These are phyloP conservation scores for Microchrysa polita DNA, from an alignment of 2,888 invertebrate species.

Conservation along the genomic window DNA sequence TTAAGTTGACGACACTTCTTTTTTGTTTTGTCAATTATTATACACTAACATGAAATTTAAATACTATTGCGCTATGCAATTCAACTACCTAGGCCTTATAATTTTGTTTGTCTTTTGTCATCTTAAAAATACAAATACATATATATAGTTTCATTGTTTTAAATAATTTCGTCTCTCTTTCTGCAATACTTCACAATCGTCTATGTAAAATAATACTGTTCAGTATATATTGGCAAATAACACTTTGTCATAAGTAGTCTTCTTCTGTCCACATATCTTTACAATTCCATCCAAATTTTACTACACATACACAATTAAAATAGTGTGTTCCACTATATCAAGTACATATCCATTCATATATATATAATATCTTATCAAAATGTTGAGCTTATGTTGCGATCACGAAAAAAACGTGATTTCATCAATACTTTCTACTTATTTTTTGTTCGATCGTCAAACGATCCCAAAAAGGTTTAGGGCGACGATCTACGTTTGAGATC, in stretches of 20 bases:
- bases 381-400: no score
- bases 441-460: slow-evolving; percentile 13
- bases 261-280: not conserved
- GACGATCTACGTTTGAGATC: no score
- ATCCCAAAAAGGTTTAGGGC: no score
- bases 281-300: no score
- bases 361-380: no score
- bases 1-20: slow-evolving; percentile 36
- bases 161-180: not conserved
- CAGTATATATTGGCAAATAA: not conserved
- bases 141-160: no score
- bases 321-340: no score
- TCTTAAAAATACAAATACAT: not conserved
- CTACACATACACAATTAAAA: no score
- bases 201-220: slow-evolving; percentile 4
- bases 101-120: slow-evolving; percentile 12
- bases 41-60: slow-evolving; percentile 29
- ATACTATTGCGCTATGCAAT: slow-evolving; percentile 26
- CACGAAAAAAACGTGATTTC: no score
- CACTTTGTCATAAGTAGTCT: not conserved
- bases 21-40: no score
- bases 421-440: no score
- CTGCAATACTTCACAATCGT: not conserved
- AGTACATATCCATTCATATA: no score
- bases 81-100: slow-evolving; percentile 26